Conservation (phyloP, 2,797 vertebrate species). For the Poecilia wingei region DNA sequence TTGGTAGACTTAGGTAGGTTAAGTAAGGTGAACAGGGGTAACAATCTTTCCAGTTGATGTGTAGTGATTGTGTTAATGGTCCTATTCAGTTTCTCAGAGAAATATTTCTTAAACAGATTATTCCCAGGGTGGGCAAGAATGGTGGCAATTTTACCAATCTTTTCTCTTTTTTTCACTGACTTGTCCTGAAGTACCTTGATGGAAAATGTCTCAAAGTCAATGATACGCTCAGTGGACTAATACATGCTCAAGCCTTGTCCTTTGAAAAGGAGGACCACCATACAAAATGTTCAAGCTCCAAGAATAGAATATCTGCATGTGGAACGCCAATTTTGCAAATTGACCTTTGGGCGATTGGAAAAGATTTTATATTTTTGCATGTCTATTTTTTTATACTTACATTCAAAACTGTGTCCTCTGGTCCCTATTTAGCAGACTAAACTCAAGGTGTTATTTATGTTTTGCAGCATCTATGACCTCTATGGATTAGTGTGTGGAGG, state of each 20-base stretch:
- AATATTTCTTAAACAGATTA: conserved; percentile 67
- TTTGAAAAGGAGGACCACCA: conserved; percentile 38
- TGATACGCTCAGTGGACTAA: conserved; percentile 53
- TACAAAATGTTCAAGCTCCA: no score
- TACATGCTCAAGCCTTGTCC: conserved; percentile 41
- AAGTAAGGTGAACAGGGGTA: conserved; percentile 45
- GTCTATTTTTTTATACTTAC: background rate
- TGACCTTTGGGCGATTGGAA: background rate
- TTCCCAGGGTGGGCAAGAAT: conserved; percentile 58
- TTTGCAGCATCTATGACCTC: background rate
- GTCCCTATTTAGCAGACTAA: conserved; percentile 1
- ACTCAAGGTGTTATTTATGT: conserved; percentile 5
- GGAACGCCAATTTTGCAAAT: background rate
- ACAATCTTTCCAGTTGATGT: conserved; percentile 60
- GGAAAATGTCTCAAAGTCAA: conserved; percentile 57
- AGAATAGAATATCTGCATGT: background rate
- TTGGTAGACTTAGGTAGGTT: conserved; percentile 26
- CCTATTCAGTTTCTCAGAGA: conserved; percentile 53
- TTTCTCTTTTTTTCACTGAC: conserved; percentile 33
- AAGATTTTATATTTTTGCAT: background rate
- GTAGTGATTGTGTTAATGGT: conserved; percentile 69
- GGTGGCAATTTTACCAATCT: conserved; percentile 45
- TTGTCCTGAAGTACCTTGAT: conserved; percentile 60
- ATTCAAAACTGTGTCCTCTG: conserved; percentile 3
- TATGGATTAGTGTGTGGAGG: background rate